Evolutionary conservation across 2,888 invertebrate genomes (phyloP).

Genomic region (Sicus ferrugineus): DNA sequence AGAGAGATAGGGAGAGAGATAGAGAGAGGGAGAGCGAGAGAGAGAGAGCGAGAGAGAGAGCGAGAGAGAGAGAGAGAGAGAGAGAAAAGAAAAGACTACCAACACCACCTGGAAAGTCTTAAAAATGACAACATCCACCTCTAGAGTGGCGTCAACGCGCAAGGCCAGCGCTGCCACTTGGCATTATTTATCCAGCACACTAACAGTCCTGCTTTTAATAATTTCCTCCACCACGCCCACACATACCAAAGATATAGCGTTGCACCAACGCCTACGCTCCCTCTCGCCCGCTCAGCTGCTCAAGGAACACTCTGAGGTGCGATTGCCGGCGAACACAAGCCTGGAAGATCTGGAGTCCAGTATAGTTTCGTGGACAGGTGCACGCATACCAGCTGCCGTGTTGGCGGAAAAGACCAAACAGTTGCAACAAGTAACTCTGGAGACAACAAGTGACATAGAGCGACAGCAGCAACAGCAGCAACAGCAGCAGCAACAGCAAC

Average conservation of each 20-base stretch:
- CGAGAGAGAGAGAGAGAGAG: too few species aligned
- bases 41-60: too few species aligned
- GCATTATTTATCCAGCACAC: not conserved
- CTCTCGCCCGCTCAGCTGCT: slow-evolving; percentile 48
- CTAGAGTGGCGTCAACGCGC: too few species aligned
- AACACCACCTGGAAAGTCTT: not conserved
- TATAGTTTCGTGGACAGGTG: slow-evolving; percentile 25
- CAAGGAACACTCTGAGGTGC: slow-evolving; percentile 43
- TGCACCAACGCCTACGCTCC: slow-evolving; percentile 1
- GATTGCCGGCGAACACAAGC: slow-evolving; percentile 40
- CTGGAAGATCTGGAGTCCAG: slow-evolving; percentile 25
- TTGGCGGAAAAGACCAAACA: slow-evolving; percentile 7
- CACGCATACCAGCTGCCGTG: not conserved
- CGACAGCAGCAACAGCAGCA: not conserved
- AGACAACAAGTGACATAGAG: not conserved
- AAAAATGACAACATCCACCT: not conserved
- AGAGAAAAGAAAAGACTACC: not conserved
- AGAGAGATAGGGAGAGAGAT: not conserved
- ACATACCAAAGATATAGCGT: slow-evolving; percentile 23
- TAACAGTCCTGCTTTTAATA: not conserved
- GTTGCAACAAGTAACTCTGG: not conserved
- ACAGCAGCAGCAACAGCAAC: slow-evolving; percentile 36
- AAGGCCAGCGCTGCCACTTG: not conserved
- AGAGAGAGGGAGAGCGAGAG: too few species aligned
- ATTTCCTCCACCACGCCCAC: slow-evolving; percentile 9